Evolutionary conservation across 2,888 invertebrate species (phyloP), one percentile per base, ranked within the genome.

Genomic region (Hypolimnas misippus): DNA sequence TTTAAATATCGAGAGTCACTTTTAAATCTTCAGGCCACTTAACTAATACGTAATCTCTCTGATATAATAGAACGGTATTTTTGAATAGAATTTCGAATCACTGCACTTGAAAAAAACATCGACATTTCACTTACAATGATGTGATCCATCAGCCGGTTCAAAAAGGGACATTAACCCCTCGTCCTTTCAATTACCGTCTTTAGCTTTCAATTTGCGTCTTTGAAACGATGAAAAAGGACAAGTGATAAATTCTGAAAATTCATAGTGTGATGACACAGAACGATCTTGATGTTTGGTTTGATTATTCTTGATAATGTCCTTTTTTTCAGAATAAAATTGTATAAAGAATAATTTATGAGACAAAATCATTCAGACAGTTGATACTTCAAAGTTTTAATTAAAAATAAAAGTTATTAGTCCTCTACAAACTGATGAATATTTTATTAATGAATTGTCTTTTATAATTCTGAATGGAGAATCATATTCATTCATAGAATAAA

Each of bases 151-250:
- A 91, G 77, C 71, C 80, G 74, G 74, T 79, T 80, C 76, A 76
- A 80, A 82, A 81, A 78, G 81, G 83, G 81, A 79, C 87, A 85
- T 86, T 86, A 89, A 86, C 87, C 89, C 83, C 79, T 77, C 84
- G 82, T 81, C 84, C 86, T 79, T 82, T 84, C 88, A 91, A 91
- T 92, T 89, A 89, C 90, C 87, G 83, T 87, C 90, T 89, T 87
- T 84, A 85, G 86, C 89, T 87, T 89, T 89, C 89, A 91, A 91
- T 91, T 90, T 88, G 85, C 84, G 78, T 84, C 85, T 88, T 88
- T 86, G 79, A 78, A 76, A 72, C 76, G 72, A 76, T 81, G 83
- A 81, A 82, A 83, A 86, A 81, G 79, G 83, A 80, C 79, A 78
- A 76, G 77, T 73, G 74, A 82, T 82, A 77, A 83, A 83, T 72